These are phyloP conservation scores for Temnopleurus reevesii DNA, from an alignment of 53 echinoderm and acorn worm genomes.

Conservation along the genomic window DNA sequence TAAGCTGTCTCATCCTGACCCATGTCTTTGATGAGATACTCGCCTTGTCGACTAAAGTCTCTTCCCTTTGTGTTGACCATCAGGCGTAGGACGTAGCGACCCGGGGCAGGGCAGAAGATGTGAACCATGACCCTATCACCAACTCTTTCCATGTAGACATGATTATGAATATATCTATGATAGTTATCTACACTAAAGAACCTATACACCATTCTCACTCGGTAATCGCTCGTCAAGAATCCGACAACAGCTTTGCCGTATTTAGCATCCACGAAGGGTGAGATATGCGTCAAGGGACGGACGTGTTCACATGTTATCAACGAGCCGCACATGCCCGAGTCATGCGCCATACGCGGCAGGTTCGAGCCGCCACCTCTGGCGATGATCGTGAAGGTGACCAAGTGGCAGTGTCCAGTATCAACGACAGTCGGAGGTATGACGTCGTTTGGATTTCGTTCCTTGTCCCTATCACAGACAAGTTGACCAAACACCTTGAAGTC, in stretches of 20 bases:
- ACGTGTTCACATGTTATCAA: background rate
- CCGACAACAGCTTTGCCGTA: conserved; percentile 40
- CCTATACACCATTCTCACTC: conserved; percentile 41
- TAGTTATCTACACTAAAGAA: conserved; percentile 30
- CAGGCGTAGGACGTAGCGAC: conserved; percentile 34
- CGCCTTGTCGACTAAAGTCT: conserved; percentile 34
- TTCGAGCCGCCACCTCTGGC: background rate
- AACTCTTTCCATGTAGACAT: conserved; percentile 53
- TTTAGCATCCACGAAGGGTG: conserved; percentile 36
- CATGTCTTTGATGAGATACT: conserved; percentile 7
- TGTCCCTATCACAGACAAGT: conserved; percentile 31
- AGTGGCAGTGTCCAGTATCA: conserved; percentile 49
- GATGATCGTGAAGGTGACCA: conserved; percentile 38
- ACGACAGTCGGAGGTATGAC: conserved; percentile 2
- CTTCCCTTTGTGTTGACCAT: conserved; percentile 32
- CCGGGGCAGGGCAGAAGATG: conserved; percentile 38
- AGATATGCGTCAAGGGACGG: background rate
- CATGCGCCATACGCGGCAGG: background rate
- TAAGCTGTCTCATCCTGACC: background rate
- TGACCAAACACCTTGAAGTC: conserved; percentile 37
- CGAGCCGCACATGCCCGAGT: conserved; percentile 42
- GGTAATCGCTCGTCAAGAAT: background rate
- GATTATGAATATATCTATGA: background rate
- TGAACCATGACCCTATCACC: conserved; percentile 16
- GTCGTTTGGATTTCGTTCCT: conserved; percentile 2